Conservation (phyloP, 2,113 vertebrate species). For the Catharus minimus region DNA sequence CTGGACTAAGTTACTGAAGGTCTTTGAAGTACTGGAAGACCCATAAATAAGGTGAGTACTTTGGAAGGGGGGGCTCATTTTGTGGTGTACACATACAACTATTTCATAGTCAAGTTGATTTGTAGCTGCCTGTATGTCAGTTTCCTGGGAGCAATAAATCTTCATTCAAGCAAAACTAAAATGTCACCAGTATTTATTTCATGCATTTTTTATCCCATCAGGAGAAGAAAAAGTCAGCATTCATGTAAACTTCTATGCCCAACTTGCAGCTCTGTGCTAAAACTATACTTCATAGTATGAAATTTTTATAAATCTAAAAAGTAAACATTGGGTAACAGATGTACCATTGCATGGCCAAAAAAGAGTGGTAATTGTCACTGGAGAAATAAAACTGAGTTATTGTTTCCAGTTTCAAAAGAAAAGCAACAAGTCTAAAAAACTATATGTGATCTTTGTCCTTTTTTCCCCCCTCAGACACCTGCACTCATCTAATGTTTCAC, state of each 20-base stretch:
- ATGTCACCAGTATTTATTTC: slow-evolving; percentile 72
- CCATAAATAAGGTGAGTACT: slow-evolving; percentile 95
- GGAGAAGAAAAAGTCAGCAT: slow-evolving; percentile 55
- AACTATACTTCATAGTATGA: slow-evolving; percentile 40
- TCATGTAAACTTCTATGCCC: slow-evolving; percentile 51
- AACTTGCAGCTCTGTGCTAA: neutral
- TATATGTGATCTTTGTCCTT: slow-evolving; percentile 81
- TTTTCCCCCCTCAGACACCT: slow-evolving; percentile 89
- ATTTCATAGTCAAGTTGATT: slow-evolving; percentile 90
- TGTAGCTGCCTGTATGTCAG: slow-evolving; percentile 84
- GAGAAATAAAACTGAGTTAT: slow-evolving; percentile 90
- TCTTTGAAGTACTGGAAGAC: slow-evolving; percentile 91
- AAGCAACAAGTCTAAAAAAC: slow-evolving; percentile 82
- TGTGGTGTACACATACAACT: slow-evolving; percentile 79
- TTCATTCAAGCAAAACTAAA: slow-evolving; percentile 74
- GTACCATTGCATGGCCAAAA: slow-evolving; percentile 77
- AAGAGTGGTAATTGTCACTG: slow-evolving; percentile 84
- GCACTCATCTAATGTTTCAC: slow-evolving; percentile 95
- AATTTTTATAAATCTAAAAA: slow-evolving; percentile 71
- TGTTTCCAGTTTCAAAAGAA: slow-evolving; percentile 88
- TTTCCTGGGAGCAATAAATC: slow-evolving; percentile 90
- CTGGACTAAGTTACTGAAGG: slow-evolving; percentile 88
- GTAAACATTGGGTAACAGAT: slow-evolving; percentile 79
- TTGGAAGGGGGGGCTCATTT: slow-evolving; percentile 83
- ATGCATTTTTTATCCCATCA: slow-evolving; percentile 65